A percentile compares a stretch with the other conserved stretches of the same genome.
These are phyloP conservation scores for Phortica variegata DNA, from an alignment of 1,140 invertebrate species.

Conservation along the genomic window DNA sequence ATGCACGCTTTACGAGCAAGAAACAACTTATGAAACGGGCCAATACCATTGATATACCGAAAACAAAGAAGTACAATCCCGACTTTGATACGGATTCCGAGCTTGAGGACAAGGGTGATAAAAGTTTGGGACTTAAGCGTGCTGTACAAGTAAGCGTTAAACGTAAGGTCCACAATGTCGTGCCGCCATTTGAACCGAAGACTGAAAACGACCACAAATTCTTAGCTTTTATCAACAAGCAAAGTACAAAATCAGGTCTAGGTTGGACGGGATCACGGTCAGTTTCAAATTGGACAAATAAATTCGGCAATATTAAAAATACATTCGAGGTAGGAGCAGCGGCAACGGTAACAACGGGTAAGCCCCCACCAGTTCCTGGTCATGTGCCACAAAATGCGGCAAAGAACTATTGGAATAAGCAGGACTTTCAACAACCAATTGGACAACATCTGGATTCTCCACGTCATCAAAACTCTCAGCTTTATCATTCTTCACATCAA, in stretches of 20 bases:
- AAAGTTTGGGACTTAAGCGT: constrained; percentile 58
- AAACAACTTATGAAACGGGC: constrained; percentile 80
- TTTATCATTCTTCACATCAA: no score
- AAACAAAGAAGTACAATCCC: constrained; percentile 56
- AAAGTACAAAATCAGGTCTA: constrained; percentile 60
- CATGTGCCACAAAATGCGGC: constrained; percentile 55
- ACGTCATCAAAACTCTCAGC: constrained; percentile 24
- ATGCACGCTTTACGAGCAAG: constrained; percentile 64
- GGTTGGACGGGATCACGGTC: constrained; percentile 47
- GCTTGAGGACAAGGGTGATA: constrained; percentile 44
- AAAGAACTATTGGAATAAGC: constrained; percentile 62
- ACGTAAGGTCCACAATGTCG: constrained; percentile 48
- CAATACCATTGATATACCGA: constrained; percentile 85
- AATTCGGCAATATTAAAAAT: constrained; percentile 84
- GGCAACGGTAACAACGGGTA: constrained; percentile 37
- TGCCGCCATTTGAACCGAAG: constrained; percentile 73
- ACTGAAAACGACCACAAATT: constrained; percentile 85
- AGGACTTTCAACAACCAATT: constrained; percentile 27
- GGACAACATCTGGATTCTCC: constrained; percentile 11
- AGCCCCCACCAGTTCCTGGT: constrained; percentile 33
- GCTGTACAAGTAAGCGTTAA: constrained; percentile 64
- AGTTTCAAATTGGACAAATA: constrained; percentile 70
- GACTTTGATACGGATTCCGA: constrained; percentile 49
- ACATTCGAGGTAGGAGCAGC: constrained; percentile 66
- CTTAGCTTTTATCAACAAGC: constrained; percentile 77